Base-by-base conservation (phyloP, 2,888 invertebrate species). In the Horisme vitalbata region DNA sequence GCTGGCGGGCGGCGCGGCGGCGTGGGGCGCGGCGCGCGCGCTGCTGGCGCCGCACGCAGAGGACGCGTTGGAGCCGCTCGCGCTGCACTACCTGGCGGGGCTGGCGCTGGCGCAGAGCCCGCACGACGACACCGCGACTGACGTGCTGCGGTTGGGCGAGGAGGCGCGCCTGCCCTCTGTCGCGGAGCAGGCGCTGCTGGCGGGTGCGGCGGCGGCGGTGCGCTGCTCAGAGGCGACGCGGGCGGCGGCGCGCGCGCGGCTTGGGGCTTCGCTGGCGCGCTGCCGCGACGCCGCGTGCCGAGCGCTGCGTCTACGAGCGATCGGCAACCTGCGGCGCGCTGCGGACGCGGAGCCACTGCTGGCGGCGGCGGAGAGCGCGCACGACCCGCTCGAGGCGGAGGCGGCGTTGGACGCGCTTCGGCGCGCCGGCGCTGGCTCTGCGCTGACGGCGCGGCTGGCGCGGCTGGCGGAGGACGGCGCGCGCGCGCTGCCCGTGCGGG, bases 281-380 rank as follows among this genome's bases (percentile, higher is more conserved):
- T 65, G 24, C 35, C 28, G 15, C 63, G 71, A 68, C 24, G 71
- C 63, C 26, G 45, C 38, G 8, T 75, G 82, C 41, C 32, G 71
- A 35, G 64, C 54, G 33, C 43, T 46, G 51, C 59, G 57, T 6
- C 54, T 77, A 55, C 63, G 37, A 20, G 81, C 83, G 59, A 69
- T 83, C 32, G 82, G 67, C 57, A 71, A 73, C 69, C 61, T 76
- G 70, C 71, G 68, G 24, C 67, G 65, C 65, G 65, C 58, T n/a
- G 75, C 68, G 59, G 34, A 59, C 21, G 61, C 53, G 15, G 71
- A 64, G 41, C 41, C 61, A 61, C 65, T 79, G 61, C 63, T 75
- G 51, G 41, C 55, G 51, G 64, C 63, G 55, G 79, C 73, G 21
- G 65, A 49, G 58, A 38, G 57, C 48, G 57, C n/a, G n/a, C n/a